A percentile compares a stretch with the other conserved stretches of the same genome.
Evolutionary conservation across 2,797 vertebrate genomes (phyloP).

Genomic region (Clangula hyemalis): DNA sequence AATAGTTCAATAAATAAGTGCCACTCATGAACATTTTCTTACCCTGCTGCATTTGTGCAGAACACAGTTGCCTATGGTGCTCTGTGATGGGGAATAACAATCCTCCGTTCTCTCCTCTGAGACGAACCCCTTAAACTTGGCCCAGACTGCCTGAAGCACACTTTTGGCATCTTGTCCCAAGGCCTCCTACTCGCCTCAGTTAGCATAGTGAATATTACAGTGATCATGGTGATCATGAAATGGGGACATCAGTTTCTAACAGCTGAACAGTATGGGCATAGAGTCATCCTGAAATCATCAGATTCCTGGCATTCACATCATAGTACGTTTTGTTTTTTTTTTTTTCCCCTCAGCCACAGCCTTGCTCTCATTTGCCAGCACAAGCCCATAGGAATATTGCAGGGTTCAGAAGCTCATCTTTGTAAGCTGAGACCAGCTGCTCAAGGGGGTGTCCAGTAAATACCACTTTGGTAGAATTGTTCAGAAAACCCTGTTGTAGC

Average conservation of each 20-base stretch:
- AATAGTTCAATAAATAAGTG: background rate
- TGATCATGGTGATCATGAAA: constrained; percentile 11
- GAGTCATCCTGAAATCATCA: background rate
- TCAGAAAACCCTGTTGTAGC: background rate
- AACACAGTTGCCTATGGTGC: background rate
- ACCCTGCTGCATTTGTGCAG: background rate
- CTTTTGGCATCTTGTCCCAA: background rate
- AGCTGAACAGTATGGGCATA: background rate
- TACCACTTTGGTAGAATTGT: constrained; percentile 13
- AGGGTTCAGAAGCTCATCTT: constrained; percentile 3
- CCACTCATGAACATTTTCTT: background rate
- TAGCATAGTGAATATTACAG: background rate
- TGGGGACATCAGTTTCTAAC: background rate
- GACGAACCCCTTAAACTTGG: background rate
- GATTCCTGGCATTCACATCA: constrained; percentile 19
- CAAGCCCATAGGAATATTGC: background rate
- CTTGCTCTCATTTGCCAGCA: background rate
- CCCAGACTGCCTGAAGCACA: background rate
- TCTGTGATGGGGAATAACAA: background rate
- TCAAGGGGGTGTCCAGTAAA: constrained; percentile 1
- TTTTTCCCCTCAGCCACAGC: background rate
- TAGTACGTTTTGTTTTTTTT: background rate
- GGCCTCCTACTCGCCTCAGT: background rate
- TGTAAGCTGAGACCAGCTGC: constrained; percentile 30
- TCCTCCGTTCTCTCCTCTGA: background rate